Conservation (phyloP, 2,113 vertebrate species). For the Acrocephalus arundinaceus region DNA sequence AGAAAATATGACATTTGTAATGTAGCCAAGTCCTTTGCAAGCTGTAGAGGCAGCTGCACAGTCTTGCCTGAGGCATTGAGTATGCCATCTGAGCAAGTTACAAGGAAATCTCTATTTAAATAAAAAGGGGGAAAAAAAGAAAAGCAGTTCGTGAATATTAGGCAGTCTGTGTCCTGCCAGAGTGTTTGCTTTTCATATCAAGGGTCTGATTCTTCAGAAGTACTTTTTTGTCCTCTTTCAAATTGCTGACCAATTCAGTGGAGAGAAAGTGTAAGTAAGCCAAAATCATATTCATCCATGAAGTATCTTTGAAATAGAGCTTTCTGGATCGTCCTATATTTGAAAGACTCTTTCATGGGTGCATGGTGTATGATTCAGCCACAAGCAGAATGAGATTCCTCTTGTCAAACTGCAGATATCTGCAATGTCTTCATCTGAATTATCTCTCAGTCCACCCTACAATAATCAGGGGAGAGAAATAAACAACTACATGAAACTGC, state of each 20-base stretch:
- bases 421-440: not conserved
- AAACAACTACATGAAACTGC: not conserved
- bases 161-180: conserved; percentile 18
- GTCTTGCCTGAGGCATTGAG: conserved; percentile 7
- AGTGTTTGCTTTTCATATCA: not conserved
- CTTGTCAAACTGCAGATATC: not conserved
- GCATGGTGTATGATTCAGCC: not conserved
- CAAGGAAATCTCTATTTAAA: conserved; percentile 51
- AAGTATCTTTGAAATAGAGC: not conserved
- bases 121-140: not conserved
- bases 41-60: conserved; percentile 32
- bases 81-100: conserved; percentile 46
- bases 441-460: not conserved
- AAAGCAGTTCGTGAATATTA: conserved; percentile 11
- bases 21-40: conserved; percentile 41
- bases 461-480: not conserved
- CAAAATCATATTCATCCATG: not conserved
- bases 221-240: not conserved
- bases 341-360: conserved; percentile 3
- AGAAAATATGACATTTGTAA: conserved; percentile 63
- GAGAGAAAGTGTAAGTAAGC: not conserved
- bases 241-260: not conserved
- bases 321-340: not conserved
- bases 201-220: conserved; percentile 6
- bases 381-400: not conserved